Evolutionary conservation across 2,113 vertebrate species (phyloP).

Genomic region (Etheostoma spectabile): DNA sequence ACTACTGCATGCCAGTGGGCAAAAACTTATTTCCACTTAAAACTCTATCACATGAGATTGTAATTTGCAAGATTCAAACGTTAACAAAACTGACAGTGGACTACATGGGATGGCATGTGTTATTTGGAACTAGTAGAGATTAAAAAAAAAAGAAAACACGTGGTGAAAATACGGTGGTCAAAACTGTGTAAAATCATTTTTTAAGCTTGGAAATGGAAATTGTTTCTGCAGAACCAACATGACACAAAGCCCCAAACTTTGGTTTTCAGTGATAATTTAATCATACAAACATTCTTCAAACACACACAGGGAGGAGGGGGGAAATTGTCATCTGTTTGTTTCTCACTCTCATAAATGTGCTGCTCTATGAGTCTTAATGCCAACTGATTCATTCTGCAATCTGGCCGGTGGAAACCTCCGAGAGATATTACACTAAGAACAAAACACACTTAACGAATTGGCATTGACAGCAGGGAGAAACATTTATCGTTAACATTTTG

Average conservation of each 20-base stretch:
- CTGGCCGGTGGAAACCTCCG: conserved; percentile 64
- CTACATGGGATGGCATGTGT: neutral
- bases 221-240: neutral
- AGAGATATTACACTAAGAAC: conserved; percentile 59
- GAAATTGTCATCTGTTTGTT: conserved; percentile 82
- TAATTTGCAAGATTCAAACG: neutral
- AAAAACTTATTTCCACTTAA: neutral
- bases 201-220: neutral
- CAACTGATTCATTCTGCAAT: conserved; percentile 84
- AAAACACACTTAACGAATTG: conserved; percentile 46
- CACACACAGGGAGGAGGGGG: conserved; percentile 82
- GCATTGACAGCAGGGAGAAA: conserved; percentile 58
- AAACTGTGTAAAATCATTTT: neutral
- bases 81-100: neutral
- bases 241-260: conserved; percentile 73
- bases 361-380: conserved; percentile 81
- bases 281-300: conserved; percentile 98
- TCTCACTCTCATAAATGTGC: conserved; percentile 82
- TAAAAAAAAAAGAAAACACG: neutral
- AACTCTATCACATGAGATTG: neutral
- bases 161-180: neutral
- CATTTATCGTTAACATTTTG: neutral
- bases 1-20: neutral
- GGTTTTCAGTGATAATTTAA: conserved; percentile 95
- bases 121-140: too few species aligned